Percentiles rank a stretch among this genome's conserved stretches.
These are phyloP conservation scores for Burhinus bistriatus DNA, from an alignment of 2,113 vertebrate genomes.

Conservation along the genomic window DNA sequence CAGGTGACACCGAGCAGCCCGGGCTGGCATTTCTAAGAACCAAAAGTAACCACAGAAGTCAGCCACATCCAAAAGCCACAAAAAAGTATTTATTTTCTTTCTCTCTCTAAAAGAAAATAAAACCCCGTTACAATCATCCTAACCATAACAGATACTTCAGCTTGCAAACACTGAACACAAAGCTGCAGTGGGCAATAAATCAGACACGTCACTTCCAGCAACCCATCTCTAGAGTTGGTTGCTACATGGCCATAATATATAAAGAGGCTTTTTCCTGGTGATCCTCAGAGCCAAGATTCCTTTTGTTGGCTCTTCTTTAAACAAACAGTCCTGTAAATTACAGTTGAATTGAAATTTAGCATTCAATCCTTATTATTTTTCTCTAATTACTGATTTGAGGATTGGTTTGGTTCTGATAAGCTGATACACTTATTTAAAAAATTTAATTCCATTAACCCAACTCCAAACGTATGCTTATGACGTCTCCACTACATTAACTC, in stretches of 20 bases:
- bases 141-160: background rate
- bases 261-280: background rate
- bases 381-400: background rate
- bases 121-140: background rate
- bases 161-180: background rate
- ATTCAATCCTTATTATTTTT: background rate
- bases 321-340: background rate
- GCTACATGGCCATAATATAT: background rate
- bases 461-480: background rate
- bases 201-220: background rate
- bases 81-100: background rate
- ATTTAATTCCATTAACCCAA: background rate
- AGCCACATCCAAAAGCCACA: background rate
- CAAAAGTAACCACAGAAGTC: background rate
- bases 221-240: background rate
- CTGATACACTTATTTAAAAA: background rate
- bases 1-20: background rate
- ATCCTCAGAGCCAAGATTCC: background rate
- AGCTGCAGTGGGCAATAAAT: background rate
- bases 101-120: background rate
- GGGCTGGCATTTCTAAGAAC: background rate
- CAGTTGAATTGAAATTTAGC: background rate
- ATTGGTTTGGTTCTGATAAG: background rate
- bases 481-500: background rate
- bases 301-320: conserved; percentile 14